Conservation (phyloP, 35 echinoderm and acorn worm species). For the Heliocidaris erythrogramma region DNA sequence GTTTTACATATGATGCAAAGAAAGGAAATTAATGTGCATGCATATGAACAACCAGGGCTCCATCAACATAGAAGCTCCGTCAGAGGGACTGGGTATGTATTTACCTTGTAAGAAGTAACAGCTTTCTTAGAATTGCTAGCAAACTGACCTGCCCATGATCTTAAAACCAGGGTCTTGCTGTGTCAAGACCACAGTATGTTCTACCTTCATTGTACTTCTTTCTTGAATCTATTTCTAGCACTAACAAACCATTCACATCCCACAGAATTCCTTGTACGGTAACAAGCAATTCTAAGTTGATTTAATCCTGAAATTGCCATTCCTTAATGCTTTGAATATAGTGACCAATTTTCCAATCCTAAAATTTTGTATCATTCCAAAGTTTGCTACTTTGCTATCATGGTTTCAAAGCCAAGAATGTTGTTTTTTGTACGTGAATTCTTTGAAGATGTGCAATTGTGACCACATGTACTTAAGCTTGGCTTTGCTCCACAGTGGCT, state of each 20-base stretch:
- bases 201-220: neutral
- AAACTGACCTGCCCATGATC: neutral
- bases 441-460: no score
- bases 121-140: neutral
- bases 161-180: neutral
- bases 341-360: neutral
- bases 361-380: neutral
- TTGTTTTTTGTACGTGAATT: no score
- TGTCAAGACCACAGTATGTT: neutral
- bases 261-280: neutral
- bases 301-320: neutral
- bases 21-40: neutral
- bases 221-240: neutral
- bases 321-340: neutral
- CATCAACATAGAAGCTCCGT: neutral
- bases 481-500: no score
- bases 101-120: neutral
- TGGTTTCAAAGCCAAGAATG: no score
- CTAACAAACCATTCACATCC: neutral
- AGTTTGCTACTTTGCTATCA: no score
- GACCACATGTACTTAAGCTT: no score
- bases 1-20: neutral
- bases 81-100: neutral
- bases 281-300: neutral
- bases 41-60: neutral